Evolutionary conservation across 2,888 invertebrate species (phyloP), one percentile per base, ranked within the genome.

Genomic region (Eudasyphora cyanicolor): DNA sequence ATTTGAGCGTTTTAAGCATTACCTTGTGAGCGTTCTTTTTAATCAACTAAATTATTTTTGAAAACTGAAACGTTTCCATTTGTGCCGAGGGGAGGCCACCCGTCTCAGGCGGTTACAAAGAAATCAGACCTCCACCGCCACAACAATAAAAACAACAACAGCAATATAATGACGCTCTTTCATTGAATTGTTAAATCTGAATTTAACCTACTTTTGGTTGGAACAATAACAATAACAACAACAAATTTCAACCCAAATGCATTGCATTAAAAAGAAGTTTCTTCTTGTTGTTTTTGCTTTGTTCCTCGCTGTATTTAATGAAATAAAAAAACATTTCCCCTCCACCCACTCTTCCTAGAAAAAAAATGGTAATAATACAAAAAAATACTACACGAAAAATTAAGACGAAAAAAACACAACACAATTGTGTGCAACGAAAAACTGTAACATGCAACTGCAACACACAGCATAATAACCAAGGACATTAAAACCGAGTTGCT

Each of bases 331-430:
- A n/a, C n/a, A n/a, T n/a, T n/a, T n/a, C 85, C 86, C 14, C 19
- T 38, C 38, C 12, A 3, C 87, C 88, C 88, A 84, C 86, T 86
- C 85, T 86, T 88, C 86, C 86, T 88, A 88, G 86, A 87, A 86
- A 86, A 87, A 86, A 79, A 86, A 86, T 86, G 84, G 85, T n/a
- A n/a, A n/a, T n/a, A n/a, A n/a, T n/a, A 87, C 87, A 85, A 80
- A 84, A 86, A 76, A 60, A 42, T 49, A 70, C 67, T 78, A 38
- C 60, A 64, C 74, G 74, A 62, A 54, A 76, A 51, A 64, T 49
- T 75, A 84, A 82, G 78, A 70, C 42, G 73, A 77, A 79, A 78
- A 71, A 82, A 84, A 62, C 74, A 62, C 85, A 86, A 86, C 86
- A 87, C 62, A 76, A 69, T 76, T 75, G 35, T 75, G 29, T 70